Percentiles rank a stretch among this genome's conserved stretches.
Conservation (phyloP, 2,113 vertebrate species). For the Plecturocebus donacophilus region DNA sequence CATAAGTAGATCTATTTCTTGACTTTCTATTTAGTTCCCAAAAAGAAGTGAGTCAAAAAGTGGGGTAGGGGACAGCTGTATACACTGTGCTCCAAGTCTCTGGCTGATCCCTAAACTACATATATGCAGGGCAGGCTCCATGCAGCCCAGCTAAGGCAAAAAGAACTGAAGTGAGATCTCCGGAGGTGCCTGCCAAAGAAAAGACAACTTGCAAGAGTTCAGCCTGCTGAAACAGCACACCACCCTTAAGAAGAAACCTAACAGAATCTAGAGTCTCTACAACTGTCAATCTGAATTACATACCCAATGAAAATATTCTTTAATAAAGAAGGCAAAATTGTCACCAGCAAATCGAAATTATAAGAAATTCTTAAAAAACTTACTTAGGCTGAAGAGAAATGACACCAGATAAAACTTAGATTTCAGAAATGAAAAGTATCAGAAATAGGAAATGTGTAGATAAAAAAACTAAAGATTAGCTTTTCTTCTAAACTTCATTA, state of each 20-base stretch:
- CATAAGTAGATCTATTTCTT: neutral
- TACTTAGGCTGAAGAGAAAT: neutral
- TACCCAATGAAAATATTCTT: neutral
- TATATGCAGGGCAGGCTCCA: neutral
- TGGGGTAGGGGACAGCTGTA: too few species aligned
- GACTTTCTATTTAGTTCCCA: neutral
- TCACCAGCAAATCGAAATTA: neutral
- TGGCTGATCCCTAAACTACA: neutral
- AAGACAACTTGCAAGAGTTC: neutral
- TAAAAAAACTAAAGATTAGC: neutral
- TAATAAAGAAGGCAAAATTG: neutral
- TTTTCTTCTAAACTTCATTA: constrained; percentile 33
- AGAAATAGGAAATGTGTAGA: neutral
- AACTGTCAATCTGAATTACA: neutral
- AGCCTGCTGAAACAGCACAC: constrained; percentile 4
- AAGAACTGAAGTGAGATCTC: neutral
- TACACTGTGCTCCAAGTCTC: neutral
- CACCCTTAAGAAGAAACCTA: neutral
- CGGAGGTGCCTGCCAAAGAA: neutral
- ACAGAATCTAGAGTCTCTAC: neutral
- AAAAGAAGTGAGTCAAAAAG: neutral
- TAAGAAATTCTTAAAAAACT: neutral
- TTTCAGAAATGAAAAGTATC: constrained; percentile 9
- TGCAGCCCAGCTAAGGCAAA: neutral
- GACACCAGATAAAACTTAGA: neutral